Percentiles rank a stretch among this genome's conserved stretches.
Evolutionary conservation across 2,113 vertebrate species (phyloP).

Genomic region (Dermatemys mawii): DNA sequence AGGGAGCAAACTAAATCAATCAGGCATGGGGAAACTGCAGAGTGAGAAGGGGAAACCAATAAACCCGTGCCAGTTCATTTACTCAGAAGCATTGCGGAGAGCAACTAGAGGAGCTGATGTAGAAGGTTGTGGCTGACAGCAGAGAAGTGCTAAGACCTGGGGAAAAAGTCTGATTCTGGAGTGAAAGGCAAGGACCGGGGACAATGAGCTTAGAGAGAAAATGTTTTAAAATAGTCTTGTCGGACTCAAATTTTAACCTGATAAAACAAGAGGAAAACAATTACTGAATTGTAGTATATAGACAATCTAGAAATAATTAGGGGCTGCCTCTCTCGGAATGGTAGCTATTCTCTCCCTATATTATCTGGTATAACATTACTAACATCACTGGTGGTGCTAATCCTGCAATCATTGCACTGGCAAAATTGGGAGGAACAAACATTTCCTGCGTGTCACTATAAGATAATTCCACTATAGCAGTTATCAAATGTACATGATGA

Average conservation of each 20-base stretch:
- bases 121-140: conserved; percentile 10
- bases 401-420: neutral
- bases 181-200: neutral
- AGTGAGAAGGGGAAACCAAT: neutral
- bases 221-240: neutral
- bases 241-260: neutral
- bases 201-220: neutral
- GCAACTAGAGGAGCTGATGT: neutral
- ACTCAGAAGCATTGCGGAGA: neutral
- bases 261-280: neutral
- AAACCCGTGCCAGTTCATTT: neutral
- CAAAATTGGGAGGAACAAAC: neutral
- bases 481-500: neutral
- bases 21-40: neutral
- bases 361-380: neutral
- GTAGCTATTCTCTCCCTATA: neutral
- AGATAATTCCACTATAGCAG: neutral
- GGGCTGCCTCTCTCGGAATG: neutral
- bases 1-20: neutral
- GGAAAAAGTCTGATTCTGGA: neutral
- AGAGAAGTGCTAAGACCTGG: conserved; percentile 30
- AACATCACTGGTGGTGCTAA: neutral
- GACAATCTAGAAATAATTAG: neutral
- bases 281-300: neutral
- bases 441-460: neutral